Percentiles rank a stretch among this genome's conserved stretches.
phyloP scores from a whole-genome alignment of 2,888 invertebrate genomes.

The Callyntrura guangdongensis region DNA sequence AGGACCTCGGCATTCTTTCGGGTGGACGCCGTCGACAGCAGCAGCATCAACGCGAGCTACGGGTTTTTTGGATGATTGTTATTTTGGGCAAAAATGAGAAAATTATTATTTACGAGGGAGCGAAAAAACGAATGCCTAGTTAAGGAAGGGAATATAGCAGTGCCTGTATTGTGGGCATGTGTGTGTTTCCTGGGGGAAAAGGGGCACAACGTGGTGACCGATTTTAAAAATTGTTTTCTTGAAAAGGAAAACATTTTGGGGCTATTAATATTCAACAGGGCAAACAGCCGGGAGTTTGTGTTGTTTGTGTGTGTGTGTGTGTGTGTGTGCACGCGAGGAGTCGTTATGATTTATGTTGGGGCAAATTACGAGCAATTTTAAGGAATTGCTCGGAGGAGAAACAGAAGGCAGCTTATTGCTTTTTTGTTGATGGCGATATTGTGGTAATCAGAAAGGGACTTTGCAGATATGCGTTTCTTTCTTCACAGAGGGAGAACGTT shows the following conservation, averaged over 20 bases:
- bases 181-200: too few species aligned
- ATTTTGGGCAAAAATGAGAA: background rate
- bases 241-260: background rate
- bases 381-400: background rate
- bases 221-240: slow-evolving; percentile 8
- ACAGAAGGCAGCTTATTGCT: background rate
- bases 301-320: too few species aligned
- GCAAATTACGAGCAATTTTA: slow-evolving; percentile 27
- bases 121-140: background rate
- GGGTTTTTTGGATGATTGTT: too few species aligned
- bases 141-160: background rate
- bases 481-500: too few species aligned
- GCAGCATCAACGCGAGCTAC: background rate
- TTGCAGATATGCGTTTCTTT: background rate
- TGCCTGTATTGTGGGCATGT: too few species aligned
- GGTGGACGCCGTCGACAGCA: too few species aligned
- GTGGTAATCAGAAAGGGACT: background rate
- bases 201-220: too few species aligned
- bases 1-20: background rate
- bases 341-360: slow-evolving; percentile 32
- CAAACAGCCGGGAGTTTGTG: slow-evolving; percentile 43
- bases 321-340: too few species aligned
- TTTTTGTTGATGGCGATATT: slow-evolving; percentile 44
- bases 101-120: slow-evolving; percentile 8
- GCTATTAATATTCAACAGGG: slow-evolving; percentile 45